A percentile compares a stretch with the other conserved stretches of the same genome.
Conservation (phyloP, 2,113 vertebrate species). For the Acanthisitta chloris region DNA sequence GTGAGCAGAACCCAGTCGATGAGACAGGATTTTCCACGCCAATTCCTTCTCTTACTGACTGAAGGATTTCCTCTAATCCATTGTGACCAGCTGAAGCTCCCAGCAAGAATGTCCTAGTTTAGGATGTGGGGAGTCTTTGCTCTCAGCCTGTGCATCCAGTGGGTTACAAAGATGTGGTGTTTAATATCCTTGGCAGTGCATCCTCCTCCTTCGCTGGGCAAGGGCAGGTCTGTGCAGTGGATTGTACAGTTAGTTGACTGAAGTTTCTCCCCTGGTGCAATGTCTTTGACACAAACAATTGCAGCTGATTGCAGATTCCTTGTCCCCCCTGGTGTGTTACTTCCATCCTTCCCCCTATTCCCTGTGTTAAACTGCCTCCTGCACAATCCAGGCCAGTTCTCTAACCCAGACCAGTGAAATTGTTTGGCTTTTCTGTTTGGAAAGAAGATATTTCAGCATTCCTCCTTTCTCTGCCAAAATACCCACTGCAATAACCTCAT, state of each 20-base stretch:
- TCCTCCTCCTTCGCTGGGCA: not conserved
- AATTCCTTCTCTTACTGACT: conserved; percentile 24
- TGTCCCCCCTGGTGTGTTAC: not conserved
- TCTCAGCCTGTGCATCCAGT: not conserved
- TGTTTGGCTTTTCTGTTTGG: not conserved
- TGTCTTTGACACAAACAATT: not conserved
- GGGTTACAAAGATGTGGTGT: conserved; percentile 37
- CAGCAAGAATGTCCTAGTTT: not conserved
- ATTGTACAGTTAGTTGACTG: not conserved
- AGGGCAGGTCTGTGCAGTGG: not conserved
- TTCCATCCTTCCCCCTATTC: not conserved
- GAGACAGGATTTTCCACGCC: not conserved
- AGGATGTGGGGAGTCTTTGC: not conserved
- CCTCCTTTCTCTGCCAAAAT: not conserved
- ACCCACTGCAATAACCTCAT: not conserved
- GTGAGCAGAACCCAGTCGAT: accelerated
- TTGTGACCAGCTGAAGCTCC: conserved; percentile 36
- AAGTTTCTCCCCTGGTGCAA: not conserved
- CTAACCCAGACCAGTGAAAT: not conserved
- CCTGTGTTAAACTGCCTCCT: not conserved
- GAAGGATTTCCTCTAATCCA: conserved; percentile 40
- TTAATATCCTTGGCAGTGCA: not conserved
- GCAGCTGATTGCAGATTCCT: not conserved
- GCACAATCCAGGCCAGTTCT: not conserved
- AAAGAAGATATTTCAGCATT: not conserved